Evolutionary conservation across 2,888 invertebrate genomes (phyloP).

Genomic region (Aphrophora alni): DNA sequence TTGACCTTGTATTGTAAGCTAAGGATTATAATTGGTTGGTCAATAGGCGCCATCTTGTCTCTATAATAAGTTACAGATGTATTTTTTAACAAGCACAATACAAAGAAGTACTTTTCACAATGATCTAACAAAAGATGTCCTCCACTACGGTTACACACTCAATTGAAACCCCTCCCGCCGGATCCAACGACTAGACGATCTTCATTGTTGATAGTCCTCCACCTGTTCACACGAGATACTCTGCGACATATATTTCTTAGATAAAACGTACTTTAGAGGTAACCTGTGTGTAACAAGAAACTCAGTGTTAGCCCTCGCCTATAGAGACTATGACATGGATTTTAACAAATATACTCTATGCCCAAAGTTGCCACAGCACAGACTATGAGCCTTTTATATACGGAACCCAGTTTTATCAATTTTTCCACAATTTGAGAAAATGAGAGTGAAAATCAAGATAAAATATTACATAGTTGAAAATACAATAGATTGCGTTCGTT

Average conservation of each 20-base stretch:
- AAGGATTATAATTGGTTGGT: neutral
- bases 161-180: neutral
- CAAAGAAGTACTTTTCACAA: neutral
- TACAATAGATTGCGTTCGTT: no score
- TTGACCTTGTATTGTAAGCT: neutral
- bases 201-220: neutral
- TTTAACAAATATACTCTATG: no score
- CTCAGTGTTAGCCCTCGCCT: no score
- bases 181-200: neutral
- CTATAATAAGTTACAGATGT: neutral
- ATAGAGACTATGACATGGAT: no score
- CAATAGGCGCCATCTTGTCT: neutral
- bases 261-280: no score
- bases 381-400: no score
- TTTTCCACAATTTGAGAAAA: no score
- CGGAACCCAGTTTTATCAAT: no score
- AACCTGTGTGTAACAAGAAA: no score
- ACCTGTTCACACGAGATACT: neutral
- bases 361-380: no score
- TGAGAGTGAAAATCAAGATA: no score
- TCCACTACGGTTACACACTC: neutral
- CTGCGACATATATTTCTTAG: neutral
- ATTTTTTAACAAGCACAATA: neutral
- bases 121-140: neutral
- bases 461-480: no score